phyloP scores from a whole-genome alignment of 2,888 invertebrate genomes.

The Zygogramma bicolorata region DNA sequence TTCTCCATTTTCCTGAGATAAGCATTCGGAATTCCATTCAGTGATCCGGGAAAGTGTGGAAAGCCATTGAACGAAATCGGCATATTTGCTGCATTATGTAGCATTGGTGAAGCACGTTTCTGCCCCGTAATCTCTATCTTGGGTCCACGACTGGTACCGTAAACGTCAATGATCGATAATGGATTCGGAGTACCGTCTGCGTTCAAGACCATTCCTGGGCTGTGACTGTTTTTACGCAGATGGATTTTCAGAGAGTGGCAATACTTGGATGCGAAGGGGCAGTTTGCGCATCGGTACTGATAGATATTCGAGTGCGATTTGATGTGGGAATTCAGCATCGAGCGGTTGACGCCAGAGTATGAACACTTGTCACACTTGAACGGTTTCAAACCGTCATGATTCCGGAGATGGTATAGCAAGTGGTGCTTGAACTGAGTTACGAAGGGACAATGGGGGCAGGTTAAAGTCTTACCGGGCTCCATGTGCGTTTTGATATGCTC shows the following conservation, averaged over 20 bases:
- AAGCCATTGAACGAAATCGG: no score
- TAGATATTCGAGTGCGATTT: neutral
- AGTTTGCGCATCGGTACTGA: neutral
- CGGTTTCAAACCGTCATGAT: neutral
- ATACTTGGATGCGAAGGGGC: neutral
- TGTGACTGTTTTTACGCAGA: neutral
- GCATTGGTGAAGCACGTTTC: no score
- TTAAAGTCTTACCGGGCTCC: neutral
- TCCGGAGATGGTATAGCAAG: slow-evolving; percentile 78
- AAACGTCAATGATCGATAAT: no score
- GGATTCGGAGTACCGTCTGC: no score
- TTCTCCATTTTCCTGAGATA: no score
- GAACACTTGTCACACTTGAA: neutral
- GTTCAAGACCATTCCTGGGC: neutral
- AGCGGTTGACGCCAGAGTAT: neutral
- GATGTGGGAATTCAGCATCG: neutral
- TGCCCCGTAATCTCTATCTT: slow-evolving; percentile 42
- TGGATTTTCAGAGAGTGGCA: neutral
- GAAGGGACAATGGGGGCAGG: neutral
- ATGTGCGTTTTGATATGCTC: neutral
- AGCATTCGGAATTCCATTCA: no score
- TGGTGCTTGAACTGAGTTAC: slow-evolving; percentile 75
- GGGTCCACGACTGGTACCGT: no score
- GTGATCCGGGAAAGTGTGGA: no score
- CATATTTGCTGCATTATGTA: no score